Base-by-base conservation (phyloP, 2,797 vertebrate genomes). In the Sebastes elongatus region DNA sequence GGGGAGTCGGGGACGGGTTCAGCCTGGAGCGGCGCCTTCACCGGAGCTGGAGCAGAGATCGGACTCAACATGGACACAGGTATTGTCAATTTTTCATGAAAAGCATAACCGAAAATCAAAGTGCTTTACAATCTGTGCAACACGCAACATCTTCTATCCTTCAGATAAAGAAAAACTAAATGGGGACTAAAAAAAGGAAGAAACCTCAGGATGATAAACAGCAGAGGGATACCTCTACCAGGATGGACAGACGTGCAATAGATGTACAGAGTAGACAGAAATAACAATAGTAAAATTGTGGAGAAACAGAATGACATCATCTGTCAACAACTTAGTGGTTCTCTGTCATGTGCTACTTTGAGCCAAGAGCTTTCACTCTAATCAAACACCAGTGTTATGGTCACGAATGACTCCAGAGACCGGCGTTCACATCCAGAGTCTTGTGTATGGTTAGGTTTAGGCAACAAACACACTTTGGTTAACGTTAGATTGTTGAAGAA, bases 61-160 rank as follows among this genome's bases (percentile, higher is more conserved):
- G 89, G 97, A 91, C 96, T 99, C 92, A 97, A 97, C 77, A 95
- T 98, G 93, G 98, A 99, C 18, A 87, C 98, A 98, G 98, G 98
- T 99, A 91, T 3, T 16, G n/a, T 23, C 23, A 4, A 0, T 16
- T 23, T 38, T 38, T 38, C 35, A 38, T 38, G 35, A 38, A 38
- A 38, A 38, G 35, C 13, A 5, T 38, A 2, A 1, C 35, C 2
- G 35, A 38, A 11, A 3, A 33, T 11, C 6, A 23, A 60, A 71
- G 10, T 2, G 16, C 6, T 13, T 28, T 28, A 10, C n/a, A 10
- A 65, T 27, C 7, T 65, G 38, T 25, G 7, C 30, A 52, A 14
- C 8, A 35, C 6, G n/a, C 27, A 22, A 46, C 27, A 22, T 16
- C 2, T 33, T 53, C 23, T 35, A 7, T 59, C 49, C 38, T 38